phyloP scores from a whole-genome alignment of 2,113 vertebrate species.

The Silurus meridionalis region DNA sequence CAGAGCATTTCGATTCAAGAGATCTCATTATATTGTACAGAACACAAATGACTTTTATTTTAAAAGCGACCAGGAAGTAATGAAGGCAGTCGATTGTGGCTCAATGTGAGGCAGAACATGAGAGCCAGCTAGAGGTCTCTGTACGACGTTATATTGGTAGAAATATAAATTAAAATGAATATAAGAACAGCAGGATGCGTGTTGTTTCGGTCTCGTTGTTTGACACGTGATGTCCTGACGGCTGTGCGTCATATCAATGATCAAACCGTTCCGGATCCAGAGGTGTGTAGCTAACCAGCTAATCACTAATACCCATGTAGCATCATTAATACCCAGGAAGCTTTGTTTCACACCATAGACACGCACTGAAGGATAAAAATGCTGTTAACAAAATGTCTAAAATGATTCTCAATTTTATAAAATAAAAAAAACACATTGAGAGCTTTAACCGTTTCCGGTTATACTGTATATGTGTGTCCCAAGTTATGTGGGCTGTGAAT shows the following conservation, averaged over 20 bases:
- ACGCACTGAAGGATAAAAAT: background rate
- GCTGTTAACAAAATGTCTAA: background rate
- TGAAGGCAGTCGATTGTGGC: background rate
- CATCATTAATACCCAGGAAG: background rate
- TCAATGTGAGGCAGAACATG: background rate
- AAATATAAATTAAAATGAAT: conserved; percentile 42
- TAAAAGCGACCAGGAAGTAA: background rate
- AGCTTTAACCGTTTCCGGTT: background rate
- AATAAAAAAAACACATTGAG: background rate
- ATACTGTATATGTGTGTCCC: background rate
- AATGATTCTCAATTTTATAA: background rate
- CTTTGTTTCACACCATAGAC: background rate
- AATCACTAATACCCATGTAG: background rate
- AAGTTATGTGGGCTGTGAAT: too few relatives aligned
- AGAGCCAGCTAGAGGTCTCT: background rate
- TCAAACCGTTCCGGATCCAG: conserved; percentile 1
- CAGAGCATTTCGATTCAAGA: background rate
- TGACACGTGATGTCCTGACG: background rate
- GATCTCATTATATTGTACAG: background rate
- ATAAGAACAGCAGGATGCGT: conserved; percentile 1
- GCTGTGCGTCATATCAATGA: conserved; percentile 43
- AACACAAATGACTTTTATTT: conserved; percentile 40
- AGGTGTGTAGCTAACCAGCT: conserved; percentile 54
- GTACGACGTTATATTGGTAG: background rate
- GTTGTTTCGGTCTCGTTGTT: conserved; percentile 18